Percentiles rank a stretch among this genome's conserved stretches.
Evolutionary conservation across 2,113 vertebrate species (phyloP).

Genomic region (Recurvirostra avosetta): DNA sequence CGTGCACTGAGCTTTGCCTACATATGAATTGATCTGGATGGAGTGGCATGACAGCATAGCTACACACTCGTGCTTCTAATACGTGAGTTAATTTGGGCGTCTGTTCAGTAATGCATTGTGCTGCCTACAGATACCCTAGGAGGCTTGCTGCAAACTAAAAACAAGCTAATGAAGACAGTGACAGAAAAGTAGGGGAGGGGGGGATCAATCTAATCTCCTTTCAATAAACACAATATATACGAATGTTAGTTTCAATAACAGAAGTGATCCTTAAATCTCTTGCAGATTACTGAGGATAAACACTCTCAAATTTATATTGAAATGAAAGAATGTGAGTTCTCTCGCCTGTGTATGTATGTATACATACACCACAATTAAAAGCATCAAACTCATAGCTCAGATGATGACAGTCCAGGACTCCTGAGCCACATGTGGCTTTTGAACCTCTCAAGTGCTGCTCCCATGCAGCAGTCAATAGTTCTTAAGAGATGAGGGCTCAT

Average conservation of each 20-base stretch:
- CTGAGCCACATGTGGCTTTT: not conserved
- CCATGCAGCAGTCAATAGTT: not conserved
- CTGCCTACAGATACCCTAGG: constrained; percentile 13
- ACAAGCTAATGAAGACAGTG: not conserved
- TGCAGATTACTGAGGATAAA: not conserved
- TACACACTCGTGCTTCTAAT: not conserved
- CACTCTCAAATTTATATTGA: not conserved
- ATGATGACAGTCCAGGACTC: not conserved
- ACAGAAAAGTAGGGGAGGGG: not conserved
- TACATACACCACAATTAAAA: not conserved
- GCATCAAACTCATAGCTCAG: not conserved
- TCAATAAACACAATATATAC: not conserved
- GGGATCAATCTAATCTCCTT: not conserved
- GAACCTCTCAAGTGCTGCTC: not conserved
- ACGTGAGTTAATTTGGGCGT: not conserved
- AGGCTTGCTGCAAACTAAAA: constrained; percentile 13
- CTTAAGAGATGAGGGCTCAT: not conserved
- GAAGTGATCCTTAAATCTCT: not conserved
- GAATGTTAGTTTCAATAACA: not conserved
- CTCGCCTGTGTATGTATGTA: not conserved
- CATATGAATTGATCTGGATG: not conserved
- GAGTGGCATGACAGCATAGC: not conserved
- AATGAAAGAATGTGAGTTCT: not conserved
- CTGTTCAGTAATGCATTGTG: constrained; percentile 17
- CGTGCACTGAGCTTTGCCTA: not conserved